Evolutionary conservation across 2,888 invertebrate species (phyloP), one percentile per base, ranked within the genome.

Genomic region (Drosophila heteroneura): DNA sequence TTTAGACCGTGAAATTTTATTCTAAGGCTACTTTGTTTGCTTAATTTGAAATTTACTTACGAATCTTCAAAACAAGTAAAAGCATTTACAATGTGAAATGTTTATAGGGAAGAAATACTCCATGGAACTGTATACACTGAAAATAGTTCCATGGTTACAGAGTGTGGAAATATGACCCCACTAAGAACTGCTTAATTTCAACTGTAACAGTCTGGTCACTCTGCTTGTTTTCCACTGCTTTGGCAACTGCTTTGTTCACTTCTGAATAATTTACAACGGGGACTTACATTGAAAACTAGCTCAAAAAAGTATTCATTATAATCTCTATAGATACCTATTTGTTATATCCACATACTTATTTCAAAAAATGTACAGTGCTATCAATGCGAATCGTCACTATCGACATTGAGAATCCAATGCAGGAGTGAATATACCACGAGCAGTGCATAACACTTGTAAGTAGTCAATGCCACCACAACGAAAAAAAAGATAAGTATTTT

Each of bases 401-500:
- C 75, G 19, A 53, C 41, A 12, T 26, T 14, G 5, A 82, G 64
- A 3, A 82, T n/a, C 63, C 47, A 56, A 33, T 79, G 70, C 33
- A 79, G 41, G 22, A 82, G 79, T 0, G 83, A 79, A 10, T 56
- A 30, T 5, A 79, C 79, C 28, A 82, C 79, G 53, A 79, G 33
- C 64, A 82, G 32, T 41, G 26, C 39, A 57, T 79, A 79, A 39
- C 22, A 12, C 61, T 74, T 82, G 52, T 7, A 4, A 62, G 59
- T 82, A 66, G 60, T 37, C 10, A 14, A 28, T n/a, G 35, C 52
- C 22, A 47, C 37, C 7, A 35, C 1, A 19, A 28, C 12, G 5
- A 19, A 16, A 30, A 61, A 4, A 41, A 26, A 47, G 32, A 33
- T n/a, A 16, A 33, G 4, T 39, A 16, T 2, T 32, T 30, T 14